A percentile compares a stretch with the other conserved stretches of the same genome.
Conservation (phyloP, 2,797 vertebrate species). For the Phataginus tricuspis region DNA sequence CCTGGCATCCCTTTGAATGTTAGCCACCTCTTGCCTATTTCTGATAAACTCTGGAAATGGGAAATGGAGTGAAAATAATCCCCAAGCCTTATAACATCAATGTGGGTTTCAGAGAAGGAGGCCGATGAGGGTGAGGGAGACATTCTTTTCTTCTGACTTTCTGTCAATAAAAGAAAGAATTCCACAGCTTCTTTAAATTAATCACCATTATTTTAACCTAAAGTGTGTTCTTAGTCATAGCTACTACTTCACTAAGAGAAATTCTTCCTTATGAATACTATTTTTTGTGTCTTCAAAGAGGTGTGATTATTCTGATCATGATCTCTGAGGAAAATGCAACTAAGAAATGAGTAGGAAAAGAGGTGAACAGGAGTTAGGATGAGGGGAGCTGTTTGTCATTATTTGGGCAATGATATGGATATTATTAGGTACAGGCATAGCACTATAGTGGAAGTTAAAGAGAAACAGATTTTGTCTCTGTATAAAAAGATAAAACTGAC, state of each 20-base stretch:
- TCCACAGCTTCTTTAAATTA: background rate
- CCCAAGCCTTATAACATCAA: too few relatives aligned
- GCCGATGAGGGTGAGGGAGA: accelerated
- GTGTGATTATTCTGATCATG: background rate
- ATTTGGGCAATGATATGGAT: background rate
- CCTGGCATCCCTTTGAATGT: background rate
- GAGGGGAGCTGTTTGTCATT: background rate
- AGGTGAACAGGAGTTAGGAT: background rate
- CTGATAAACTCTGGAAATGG: background rate
- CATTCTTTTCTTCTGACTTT: background rate
- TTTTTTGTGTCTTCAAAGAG: background rate
- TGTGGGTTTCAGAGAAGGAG: background rate
- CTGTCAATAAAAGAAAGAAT: background rate
- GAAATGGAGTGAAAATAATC: background rate
- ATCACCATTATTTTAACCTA: background rate
- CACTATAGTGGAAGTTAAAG: background rate
- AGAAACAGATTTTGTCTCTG: background rate
- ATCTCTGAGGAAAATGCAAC: background rate
- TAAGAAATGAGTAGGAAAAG: background rate
- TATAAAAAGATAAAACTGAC: background rate
- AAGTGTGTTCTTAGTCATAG: background rate
- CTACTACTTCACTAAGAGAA: background rate
- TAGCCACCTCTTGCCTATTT: background rate
- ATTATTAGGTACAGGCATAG: background rate
- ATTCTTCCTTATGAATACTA: background rate